Base-by-base conservation (phyloP, 2,888 invertebrate species). In the Timandra comae region DNA sequence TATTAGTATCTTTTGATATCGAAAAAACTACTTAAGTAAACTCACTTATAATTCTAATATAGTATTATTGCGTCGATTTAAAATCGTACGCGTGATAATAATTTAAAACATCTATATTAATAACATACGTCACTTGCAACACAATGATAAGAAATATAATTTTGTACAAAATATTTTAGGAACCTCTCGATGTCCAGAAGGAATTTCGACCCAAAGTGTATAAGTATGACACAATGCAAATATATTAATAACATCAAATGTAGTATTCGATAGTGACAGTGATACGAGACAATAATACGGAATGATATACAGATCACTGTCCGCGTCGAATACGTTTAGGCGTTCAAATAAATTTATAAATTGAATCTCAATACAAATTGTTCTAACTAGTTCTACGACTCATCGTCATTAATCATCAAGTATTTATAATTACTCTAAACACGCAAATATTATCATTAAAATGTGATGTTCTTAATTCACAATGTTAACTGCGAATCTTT, bases 231-330 rank as follows among this genome's bases (percentile, higher is more conserved):
- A 54, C 44, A 35, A 50, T 40, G 49, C 43, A 46, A 52, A 60
- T 49, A 58, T 43, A 34, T 35, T 33, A 46, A 45, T 38, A 56
- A 49, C 49, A 41, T 16, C 16, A 16, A 5, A 52, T 57, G 49
- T 44, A 52, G 49, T 44, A 43, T 48, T 53, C 44, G 40, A 49
- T 56, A 54, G 47, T 46, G 46, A 56, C 52, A 57, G 53, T 56
- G 58, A 56, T 52, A 53, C 49, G 58, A 61, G n/a, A 57, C 54
- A 55, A 57, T 54, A 54, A 58, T 61, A 65, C 60, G 69, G 65
- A 67, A 71, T 72, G 64, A 55, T 67, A 63, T 39, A 63, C 51
- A 63, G 9, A 67, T 66, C 68, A 67, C 68, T 57, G 59, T 54
- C 57, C 38, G 49, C 55, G 54, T 45, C 52, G 49, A 53, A 42